Percentiles rank a stretch among this genome's conserved stretches.
These are phyloP conservation scores for Lagorchestes hirsutus DNA, from an alignment of 2,797 vertebrate genomes.

Conservation along the genomic window DNA sequence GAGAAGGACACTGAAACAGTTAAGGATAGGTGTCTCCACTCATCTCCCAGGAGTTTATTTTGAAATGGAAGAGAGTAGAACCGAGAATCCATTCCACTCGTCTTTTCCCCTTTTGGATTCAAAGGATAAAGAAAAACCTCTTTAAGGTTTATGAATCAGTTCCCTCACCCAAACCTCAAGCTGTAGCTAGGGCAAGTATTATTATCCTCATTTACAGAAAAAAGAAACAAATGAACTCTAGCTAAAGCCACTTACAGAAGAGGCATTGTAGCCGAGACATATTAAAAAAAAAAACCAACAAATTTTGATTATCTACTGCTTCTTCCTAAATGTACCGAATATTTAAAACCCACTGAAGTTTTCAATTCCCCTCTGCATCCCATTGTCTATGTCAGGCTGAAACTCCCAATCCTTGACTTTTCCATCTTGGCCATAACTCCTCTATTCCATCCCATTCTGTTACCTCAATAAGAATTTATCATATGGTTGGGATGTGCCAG, in stretches of 20 bases:
- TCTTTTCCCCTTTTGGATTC: neutral
- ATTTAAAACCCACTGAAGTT: too few relatives aligned
- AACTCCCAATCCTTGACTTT: too few relatives aligned
- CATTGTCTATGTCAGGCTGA: too few relatives aligned
- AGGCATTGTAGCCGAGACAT: neutral
- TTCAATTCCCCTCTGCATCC: too few relatives aligned
- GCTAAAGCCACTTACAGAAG: neutral
- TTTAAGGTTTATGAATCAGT: neutral
- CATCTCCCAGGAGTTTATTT: neutral
- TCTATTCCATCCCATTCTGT: too few relatives aligned
- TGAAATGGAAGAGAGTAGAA: neutral
- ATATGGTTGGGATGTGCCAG: too few relatives aligned
- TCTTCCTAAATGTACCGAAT: too few relatives aligned
- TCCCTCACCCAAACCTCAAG: neutral
- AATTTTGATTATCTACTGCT: too few relatives aligned
- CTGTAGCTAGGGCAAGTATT: neutral
- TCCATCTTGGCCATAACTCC: too few relatives aligned
- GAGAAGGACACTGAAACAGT: neutral
- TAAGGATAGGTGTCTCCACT: neutral
- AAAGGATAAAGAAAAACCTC: neutral
- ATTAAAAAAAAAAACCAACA: neutral
- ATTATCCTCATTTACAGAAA: neutral
- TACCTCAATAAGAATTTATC: too few relatives aligned
- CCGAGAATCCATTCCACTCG: neutral
- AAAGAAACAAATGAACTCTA: neutral